Evolutionary conservation across 2,113 vertebrate species (phyloP).

Genomic region (Nothocercus julius): DNA sequence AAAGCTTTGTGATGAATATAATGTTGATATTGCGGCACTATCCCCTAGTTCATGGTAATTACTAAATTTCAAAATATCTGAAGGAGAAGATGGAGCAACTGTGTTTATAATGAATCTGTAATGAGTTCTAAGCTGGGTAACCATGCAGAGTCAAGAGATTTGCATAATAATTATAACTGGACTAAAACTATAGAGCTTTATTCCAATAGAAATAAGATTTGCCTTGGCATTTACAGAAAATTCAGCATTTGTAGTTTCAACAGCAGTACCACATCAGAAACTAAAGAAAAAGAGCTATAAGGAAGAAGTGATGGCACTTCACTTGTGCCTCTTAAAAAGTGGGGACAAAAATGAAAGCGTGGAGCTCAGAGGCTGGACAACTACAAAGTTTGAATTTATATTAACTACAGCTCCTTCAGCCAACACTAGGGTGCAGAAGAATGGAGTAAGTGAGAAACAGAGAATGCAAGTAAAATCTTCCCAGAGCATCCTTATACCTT

Average conservation of each 20-base stretch:
- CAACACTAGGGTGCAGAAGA: background rate
- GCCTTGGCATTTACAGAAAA: background rate
- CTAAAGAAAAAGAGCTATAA: background rate
- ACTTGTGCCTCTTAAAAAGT: background rate
- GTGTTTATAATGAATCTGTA: conserved; percentile 64
- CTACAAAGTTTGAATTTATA: background rate
- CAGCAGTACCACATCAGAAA: background rate
- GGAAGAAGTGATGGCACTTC: background rate
- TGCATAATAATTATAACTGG: conserved; percentile 41
- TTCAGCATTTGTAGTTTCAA: background rate
- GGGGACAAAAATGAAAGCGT: background rate
- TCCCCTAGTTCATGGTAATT: conserved; percentile 7
- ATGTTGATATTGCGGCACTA: conserved; percentile 14
- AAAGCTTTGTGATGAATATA: conserved; percentile 44
- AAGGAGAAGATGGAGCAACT: conserved; percentile 48
- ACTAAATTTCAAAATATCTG: conserved; percentile 47
- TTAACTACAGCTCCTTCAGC: background rate
- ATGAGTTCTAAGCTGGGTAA: conserved; percentile 57
- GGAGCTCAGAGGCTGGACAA: conserved; percentile 8
- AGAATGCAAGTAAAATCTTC: background rate
- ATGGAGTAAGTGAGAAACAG: background rate
- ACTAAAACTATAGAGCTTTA: background rate
- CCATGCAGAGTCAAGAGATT: conserved; percentile 32
- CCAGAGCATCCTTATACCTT: background rate
- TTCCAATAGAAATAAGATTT: background rate